Evolutionary conservation across 2,888 invertebrate genomes (phyloP).

Genomic region (Euclidia mi): DNA sequence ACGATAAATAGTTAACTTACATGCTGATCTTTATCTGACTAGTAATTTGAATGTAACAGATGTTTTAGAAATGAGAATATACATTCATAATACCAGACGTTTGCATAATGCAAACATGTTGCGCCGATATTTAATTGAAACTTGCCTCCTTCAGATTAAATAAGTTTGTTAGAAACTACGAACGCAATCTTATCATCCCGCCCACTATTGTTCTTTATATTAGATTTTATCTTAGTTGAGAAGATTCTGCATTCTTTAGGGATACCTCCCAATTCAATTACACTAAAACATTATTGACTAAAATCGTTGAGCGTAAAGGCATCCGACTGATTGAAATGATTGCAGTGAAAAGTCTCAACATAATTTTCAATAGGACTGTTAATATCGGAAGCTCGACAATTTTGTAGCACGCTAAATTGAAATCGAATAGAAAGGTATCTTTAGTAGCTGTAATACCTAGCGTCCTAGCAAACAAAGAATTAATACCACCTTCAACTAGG

Average conservation of each 20-base stretch:
- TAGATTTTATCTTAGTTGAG: not conserved
- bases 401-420: not conserved
- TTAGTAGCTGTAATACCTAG: no score
- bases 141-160: no score
- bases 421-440: not conserved
- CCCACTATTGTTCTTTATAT: constrained; percentile 1
- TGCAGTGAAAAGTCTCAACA: constrained; percentile 6
- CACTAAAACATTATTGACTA: constrained; percentile 30
- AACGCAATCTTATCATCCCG: no score
- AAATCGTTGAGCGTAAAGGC: constrained; percentile 16
- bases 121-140: no score
- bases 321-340: constrained; percentile 32
- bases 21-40: no score
- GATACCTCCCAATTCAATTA: constrained; percentile 18
- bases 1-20: no score
- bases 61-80: no score
- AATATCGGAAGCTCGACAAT: constrained; percentile 2
- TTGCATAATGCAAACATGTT: no score
- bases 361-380: constrained; percentile 15
- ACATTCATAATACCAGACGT: no score
- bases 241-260: not conserved
- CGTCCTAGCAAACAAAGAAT: no score
- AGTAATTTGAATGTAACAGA: no score
- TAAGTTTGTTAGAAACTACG: no score
- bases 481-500: not conserved